phyloP scores from a whole-genome alignment of 2,113 vertebrate species.

The Microtus ochrogaster region DNA sequence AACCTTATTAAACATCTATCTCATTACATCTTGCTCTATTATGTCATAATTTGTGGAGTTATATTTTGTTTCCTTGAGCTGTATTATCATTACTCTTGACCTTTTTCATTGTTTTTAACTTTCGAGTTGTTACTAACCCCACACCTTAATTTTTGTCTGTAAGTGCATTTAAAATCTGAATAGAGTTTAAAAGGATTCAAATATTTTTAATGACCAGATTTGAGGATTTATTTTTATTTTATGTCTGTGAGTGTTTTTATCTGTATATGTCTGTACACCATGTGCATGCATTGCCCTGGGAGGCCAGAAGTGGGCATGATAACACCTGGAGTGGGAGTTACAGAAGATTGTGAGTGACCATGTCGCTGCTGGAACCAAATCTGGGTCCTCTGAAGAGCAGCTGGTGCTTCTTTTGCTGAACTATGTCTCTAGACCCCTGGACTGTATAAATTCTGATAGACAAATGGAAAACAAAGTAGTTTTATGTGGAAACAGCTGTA shows the following conservation, averaged over 20 bases:
- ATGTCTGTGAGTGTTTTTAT: neutral
- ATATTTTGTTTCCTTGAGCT: neutral
- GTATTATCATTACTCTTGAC: neutral
- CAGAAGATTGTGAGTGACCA: neutral
- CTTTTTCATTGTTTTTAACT: neutral
- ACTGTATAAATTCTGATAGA: slow-evolving; percentile 14
- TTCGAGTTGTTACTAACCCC: neutral
- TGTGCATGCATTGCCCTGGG: neutral
- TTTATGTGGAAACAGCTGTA: neutral
- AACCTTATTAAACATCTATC: neutral
- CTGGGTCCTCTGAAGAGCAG: neutral
- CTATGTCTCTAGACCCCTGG: neutral
- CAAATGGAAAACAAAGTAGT: slow-evolving; percentile 39
- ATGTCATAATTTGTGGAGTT: neutral
- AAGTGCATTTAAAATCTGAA: neutral
- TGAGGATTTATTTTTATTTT: neutral
- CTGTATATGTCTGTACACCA: neutral
- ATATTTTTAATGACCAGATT: neutral
- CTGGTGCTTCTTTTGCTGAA: neutral
- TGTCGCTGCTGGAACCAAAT: neutral
- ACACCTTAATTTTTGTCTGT: neutral
- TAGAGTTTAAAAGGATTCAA: neutral
- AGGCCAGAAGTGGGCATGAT: neutral
- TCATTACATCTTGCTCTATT: neutral
- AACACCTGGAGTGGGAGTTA: neutral